These are phyloP conservation scores for Globodera ellingtonae DNA, from an alignment of 1,140 invertebrate genomes.

Conservation along the genomic window DNA sequence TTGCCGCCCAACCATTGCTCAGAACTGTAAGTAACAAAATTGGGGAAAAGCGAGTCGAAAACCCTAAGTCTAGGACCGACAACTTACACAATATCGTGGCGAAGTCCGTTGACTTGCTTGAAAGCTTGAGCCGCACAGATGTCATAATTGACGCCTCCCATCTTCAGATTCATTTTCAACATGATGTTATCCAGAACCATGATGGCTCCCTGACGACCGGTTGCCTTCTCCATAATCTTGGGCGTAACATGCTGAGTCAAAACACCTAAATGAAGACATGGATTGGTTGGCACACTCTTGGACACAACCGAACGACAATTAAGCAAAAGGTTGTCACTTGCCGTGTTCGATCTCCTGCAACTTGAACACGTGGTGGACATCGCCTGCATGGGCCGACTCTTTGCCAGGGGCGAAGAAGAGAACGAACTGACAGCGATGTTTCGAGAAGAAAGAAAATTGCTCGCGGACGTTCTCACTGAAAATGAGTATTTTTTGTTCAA, in stretches of 20 bases:
- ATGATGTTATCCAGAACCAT: slow-evolving; percentile 36
- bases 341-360: slow-evolving; percentile 24
- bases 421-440: background rate
- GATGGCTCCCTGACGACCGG: slow-evolving; percentile 13
- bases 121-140: slow-evolving; percentile 5
- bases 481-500: background rate
- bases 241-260: slow-evolving; percentile 16
- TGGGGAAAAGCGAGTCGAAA: too few species aligned
- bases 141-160: slow-evolving; percentile 37
- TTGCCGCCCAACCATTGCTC: slow-evolving; percentile 14
- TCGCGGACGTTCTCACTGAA: slow-evolving; percentile 7
- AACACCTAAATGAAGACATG: background rate
- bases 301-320: too few species aligned
- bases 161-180: slow-evolving; percentile 42
- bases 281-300: too few species aligned
- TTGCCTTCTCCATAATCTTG: slow-evolving; percentile 25
- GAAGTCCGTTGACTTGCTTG: slow-evolving; percentile 12
- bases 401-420: slow-evolving; percentile 20
- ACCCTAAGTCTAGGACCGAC: too few species aligned
- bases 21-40: background rate
- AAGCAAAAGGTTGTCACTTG: background rate
- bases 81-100: slow-evolving; percentile 17
- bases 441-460: slow-evolving; percentile 14
- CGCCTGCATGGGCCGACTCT: background rate
- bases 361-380: slow-evolving; percentile 30